Evolutionary conservation across 2,888 invertebrate genomes (phyloP).

Genomic region (Mesodorylaimus sp.): DNA sequence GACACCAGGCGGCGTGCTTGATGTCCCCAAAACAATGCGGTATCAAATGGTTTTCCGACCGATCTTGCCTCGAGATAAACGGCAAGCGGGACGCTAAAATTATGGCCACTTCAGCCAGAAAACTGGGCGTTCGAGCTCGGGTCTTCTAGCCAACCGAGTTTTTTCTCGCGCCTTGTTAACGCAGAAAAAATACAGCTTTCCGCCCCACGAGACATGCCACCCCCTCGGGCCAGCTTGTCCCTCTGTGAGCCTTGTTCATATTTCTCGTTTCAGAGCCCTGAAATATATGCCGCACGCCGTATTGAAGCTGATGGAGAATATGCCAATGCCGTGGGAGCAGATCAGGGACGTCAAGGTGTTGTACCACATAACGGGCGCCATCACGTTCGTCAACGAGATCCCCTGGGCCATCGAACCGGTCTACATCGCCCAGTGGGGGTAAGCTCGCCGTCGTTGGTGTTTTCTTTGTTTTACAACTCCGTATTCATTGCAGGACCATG

Average conservation of each 20-base stretch:
- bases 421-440: conserved; percentile 99
- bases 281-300: conserved; percentile 99
- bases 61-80: too few relatives aligned
- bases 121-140: too few relatives aligned
- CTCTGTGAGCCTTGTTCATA: conserved; percentile 2
- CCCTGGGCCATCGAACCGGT: conserved; percentile 98
- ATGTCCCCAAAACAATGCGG: too few relatives aligned
- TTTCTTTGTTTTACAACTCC: neutral
- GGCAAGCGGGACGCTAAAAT: too few relatives aligned
- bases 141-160: too few relatives aligned
- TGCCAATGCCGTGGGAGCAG: conserved; percentile 99
- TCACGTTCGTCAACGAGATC: conserved; percentile 98
- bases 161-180: too few relatives aligned
- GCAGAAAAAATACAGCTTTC: too few relatives aligned
- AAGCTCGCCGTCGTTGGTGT: conserved; percentile 22
- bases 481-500: conserved; percentile 55
- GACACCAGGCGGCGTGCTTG: too few relatives aligned
- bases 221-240: too few relatives aligned
- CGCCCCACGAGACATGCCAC: too few relatives aligned
- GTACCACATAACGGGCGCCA: conserved; percentile 97
- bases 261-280: conserved; percentile 54
- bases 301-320: conserved; percentile 91
- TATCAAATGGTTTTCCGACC: too few relatives aligned
- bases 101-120: too few relatives aligned
- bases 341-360: conserved; percentile 90